These are phyloP conservation scores for Copsychus sechellarum DNA, from an alignment of 2,113 vertebrate genomes.

Conservation along the genomic window DNA sequence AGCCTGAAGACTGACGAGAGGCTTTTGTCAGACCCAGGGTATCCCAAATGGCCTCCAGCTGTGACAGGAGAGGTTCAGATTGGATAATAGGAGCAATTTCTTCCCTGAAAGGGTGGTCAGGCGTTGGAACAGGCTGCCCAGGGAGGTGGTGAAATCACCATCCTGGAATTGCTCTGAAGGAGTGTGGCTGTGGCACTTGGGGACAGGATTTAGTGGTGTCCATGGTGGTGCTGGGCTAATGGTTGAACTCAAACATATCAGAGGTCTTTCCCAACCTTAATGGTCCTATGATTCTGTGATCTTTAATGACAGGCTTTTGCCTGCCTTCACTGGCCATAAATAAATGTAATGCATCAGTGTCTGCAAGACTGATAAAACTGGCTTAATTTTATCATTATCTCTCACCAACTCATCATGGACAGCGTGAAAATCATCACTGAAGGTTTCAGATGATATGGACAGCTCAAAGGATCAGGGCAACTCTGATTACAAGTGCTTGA, in stretches of 20 bases:
- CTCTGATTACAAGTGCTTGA: not conserved
- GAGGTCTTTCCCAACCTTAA: not conserved
- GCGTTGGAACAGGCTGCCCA: not conserved
- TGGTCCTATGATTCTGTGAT: not conserved
- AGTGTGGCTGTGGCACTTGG: not conserved
- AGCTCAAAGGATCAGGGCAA: not conserved
- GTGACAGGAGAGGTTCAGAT: not conserved
- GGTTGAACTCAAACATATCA: not conserved
- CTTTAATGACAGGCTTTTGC: not conserved
- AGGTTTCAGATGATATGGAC: not conserved
- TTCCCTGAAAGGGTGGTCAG: not conserved
- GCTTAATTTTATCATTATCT: not conserved
- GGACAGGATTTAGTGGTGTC: not conserved
- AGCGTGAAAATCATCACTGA: not conserved
- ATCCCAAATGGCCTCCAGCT: not conserved
- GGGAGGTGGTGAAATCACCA: not conserved
- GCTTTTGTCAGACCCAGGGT: not conserved
- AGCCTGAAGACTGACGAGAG: rapidly evolving
- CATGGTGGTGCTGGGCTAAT: not conserved
- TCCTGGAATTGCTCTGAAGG: not conserved
- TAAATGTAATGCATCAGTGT: not conserved
- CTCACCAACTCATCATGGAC: rapidly evolving
- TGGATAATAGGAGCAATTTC: not conserved
- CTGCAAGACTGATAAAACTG: not conserved
- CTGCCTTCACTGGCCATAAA: not conserved